Evolutionary conservation across 2,888 invertebrate species (phyloP).

Genomic region (Calliopum simillimum): DNA sequence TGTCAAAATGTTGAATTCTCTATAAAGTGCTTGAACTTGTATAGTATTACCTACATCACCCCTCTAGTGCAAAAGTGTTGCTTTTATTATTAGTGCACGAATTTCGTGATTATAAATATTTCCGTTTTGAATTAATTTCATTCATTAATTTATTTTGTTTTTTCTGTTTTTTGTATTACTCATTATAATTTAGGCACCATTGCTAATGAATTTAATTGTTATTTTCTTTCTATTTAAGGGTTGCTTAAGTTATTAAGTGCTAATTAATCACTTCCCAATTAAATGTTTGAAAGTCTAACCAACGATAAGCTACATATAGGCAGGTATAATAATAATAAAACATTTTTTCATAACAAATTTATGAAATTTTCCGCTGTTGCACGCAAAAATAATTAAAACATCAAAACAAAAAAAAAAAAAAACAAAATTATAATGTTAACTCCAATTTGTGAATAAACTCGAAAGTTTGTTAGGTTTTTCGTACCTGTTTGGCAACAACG

Average conservation of each 20-base stretch:
- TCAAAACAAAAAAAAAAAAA: slow-evolving; percentile 33
- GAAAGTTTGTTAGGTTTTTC: too few relatives aligned
- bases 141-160: neutral
- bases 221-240: neutral
- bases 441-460: too few relatives aligned
- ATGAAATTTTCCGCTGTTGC: slow-evolving; percentile 38
- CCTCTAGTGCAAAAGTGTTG: neutral
- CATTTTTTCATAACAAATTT: slow-evolving; percentile 1
- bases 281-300: neutral
- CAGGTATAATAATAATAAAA: neutral
- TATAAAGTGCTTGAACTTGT: slow-evolving; percentile 7
- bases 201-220: neutral
- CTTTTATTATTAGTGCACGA: neutral
- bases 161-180: slow-evolving; percentile 2
- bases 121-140: slow-evolving; percentile 21
- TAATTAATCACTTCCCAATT: slow-evolving; percentile 49
- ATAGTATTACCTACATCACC: too few relatives aligned
- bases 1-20: slow-evolving; percentile 6
- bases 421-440: too few relatives aligned
- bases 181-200: neutral
- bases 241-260: slow-evolving; percentile 43
- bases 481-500: too few relatives aligned
- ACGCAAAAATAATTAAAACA: slow-evolving; percentile 42
- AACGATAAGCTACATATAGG: too few relatives aligned
- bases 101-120: slow-evolving; percentile 32